Percentiles rank a stretch among this genome's conserved stretches.
phyloP scores from a whole-genome alignment of 2,888 invertebrate genomes.

The Hirtodrosophila trivittata region DNA sequence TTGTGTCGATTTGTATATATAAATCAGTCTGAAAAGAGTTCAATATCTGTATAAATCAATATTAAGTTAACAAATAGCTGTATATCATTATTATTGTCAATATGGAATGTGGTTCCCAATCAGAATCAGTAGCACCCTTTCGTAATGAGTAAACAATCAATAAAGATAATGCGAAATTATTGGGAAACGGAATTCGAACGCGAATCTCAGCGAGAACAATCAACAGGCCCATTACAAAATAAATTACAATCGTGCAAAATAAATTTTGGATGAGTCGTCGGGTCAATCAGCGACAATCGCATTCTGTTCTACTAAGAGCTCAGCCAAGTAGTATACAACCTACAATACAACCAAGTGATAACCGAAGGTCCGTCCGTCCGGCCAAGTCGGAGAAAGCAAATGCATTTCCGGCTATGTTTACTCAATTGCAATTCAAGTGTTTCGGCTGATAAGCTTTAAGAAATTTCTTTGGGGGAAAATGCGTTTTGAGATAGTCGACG shows the following conservation, averaged over 20 bases:
- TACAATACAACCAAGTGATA: conserved; percentile 35
- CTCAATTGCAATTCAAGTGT: conserved; percentile 66
- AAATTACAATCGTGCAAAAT: conserved; percentile 46
- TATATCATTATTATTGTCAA: background rate
- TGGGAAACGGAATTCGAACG: conserved; percentile 8
- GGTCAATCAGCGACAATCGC: conserved; percentile 19
- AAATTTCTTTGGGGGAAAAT: conserved; percentile 35
- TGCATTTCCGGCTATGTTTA: conserved; percentile 76
- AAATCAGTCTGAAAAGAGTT: no score
- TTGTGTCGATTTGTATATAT: no score
- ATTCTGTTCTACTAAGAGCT: conserved; percentile 12
- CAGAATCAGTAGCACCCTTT: conserved; percentile 33
- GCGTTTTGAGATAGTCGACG: conserved; percentile 53
- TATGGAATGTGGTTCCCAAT: background rate
- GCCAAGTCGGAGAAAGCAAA: conserved; percentile 68
- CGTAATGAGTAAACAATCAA: conserved; percentile 27
- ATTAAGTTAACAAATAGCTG: no score
- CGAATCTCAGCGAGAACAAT: conserved; percentile 21
- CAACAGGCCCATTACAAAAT: conserved; percentile 28
- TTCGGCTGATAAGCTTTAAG: conserved; percentile 55
- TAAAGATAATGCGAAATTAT: conserved; percentile 37
- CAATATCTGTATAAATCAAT: no score
- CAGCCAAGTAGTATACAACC: conserved; percentile 9
- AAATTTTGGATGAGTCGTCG: conserved; percentile 31
- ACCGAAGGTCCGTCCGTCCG: conserved; percentile 20